Percentiles rank a stretch among this genome's conserved stretches.
Evolutionary conservation across 2,797 vertebrate species (phyloP).

Genomic region (Oreochromis mossambicus): DNA sequence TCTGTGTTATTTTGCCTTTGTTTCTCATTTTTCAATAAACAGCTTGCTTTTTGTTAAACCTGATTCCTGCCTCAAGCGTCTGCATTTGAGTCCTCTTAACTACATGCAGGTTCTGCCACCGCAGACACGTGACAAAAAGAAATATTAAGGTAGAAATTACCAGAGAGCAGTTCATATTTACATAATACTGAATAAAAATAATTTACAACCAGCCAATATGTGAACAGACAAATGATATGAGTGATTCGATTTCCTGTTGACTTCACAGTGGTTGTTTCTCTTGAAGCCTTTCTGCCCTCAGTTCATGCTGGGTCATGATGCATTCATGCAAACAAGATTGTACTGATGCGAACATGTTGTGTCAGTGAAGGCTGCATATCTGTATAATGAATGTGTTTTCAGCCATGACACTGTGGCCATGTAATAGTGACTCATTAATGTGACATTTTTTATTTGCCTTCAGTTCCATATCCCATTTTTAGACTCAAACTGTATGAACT

Average conservation of each 20-base stretch:
- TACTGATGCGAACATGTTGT: slow-evolving; percentile 32
- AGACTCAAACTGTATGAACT: not conserved
- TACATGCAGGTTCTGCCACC: not conserved
- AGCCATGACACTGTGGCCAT: slow-evolving; percentile 24
- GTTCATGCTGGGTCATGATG: not conserved
- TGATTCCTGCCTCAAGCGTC: not conserved
- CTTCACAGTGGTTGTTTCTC: not conserved
- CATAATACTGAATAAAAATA: not conserved
- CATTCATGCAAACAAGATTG: slow-evolving; percentile 24
- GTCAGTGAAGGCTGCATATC: slow-evolving; percentile 15
- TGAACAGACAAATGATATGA: not conserved
- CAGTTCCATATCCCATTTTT: not conserved
- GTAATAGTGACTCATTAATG: slow-evolving; percentile 27
- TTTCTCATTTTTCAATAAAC: not conserved
- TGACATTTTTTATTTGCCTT: not conserved
- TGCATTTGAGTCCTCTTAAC: not conserved
- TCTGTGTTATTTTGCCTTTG: not conserved
- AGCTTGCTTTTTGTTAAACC: too few species aligned
- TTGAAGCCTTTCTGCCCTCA: not conserved
- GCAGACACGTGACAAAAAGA: not conserved
- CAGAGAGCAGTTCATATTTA: not conserved
- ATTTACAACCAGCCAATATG: not conserved
- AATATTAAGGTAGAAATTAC: not conserved
- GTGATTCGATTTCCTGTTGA: not conserved
- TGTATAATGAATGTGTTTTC: slow-evolving; percentile 56